Evolutionary conservation across 1,140 invertebrate genomes (phyloP), one percentile per base, ranked within the genome.

Genomic region (Drosophila equinoxialis): DNA sequence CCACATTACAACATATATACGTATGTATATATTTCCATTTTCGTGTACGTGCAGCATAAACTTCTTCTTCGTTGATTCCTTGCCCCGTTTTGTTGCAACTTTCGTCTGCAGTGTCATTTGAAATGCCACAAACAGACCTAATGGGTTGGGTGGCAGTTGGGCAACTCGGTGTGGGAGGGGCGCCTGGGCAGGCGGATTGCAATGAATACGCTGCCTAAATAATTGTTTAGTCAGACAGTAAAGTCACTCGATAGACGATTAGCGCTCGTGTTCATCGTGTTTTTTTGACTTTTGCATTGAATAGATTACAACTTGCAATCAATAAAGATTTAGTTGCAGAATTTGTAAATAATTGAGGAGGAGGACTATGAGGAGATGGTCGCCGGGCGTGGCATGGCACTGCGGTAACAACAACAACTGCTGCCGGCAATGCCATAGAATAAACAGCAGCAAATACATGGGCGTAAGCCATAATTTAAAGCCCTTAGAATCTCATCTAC

Each of bases 351-450:
- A 20, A 59, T 59, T 37, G 35, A 59, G 57, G 23, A 35, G 57
- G 57, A 11, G 30, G 33, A 30, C 30, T 30, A 30, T 30, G 30
- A 30, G 30, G 30, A 30, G 30, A 30, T 59, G 57, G 33, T 59
- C 33, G 57, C 5, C 57, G 57, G 74, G 68, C 75, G 77, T 67
- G 71, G 74, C 61, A 68, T 71, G 55, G 57, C 79, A 74, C 70
- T 87, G 84, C 83, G 77, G 74, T 81, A 89, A 79, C 84, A 87
- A 71, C 78, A 87, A 71, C 78, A 80, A 75, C 75, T 79, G 77
- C 30, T 6, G 69, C 76, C 30, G 30, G 74, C 77, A 79, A 79
- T 76, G 20, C 60, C 60, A 62, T 7, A 61, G 20, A 61, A 51
- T 51, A 23, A 79, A 87, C 83, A 86, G 79, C 83, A 87, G 83